Conservation (phyloP, 2,888 invertebrate species). For the Schizotus pectinicornis region DNA sequence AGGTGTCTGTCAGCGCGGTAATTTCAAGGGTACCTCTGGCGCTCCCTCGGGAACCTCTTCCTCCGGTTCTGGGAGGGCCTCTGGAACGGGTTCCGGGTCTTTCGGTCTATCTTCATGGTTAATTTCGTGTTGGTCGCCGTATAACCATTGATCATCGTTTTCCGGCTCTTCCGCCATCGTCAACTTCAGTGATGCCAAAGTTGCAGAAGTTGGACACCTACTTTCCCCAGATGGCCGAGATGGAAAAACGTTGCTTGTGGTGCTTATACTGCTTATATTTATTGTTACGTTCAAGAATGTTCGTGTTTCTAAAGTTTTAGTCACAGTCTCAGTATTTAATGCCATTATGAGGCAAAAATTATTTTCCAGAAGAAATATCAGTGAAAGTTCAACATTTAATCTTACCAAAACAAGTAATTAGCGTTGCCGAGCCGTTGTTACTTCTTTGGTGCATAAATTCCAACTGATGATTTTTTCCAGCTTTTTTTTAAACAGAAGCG, state of each 20-base stretch:
- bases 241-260: no score
- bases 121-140: conserved; percentile 76
- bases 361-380: no score
- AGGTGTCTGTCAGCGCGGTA: conserved; percentile 8
- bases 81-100: conserved; percentile 26
- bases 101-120: conserved; percentile 62
- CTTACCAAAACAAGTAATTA: no score
- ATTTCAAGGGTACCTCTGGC: conserved; percentile 16
- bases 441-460: neutral
- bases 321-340: no score
- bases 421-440: no score
- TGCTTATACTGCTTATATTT: no score
- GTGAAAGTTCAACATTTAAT: no score
- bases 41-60: conserved; percentile 30
- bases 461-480: neutral
- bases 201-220: neutral
- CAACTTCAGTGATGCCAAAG: neutral
- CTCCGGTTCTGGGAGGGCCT: conserved; percentile 15
- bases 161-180: conserved; percentile 70
- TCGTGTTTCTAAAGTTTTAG: no score
- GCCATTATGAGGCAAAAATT: no score
- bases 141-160: conserved; percentile 89
- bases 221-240: no score
- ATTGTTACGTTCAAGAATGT: no score
- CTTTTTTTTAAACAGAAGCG: neutral